Percentiles rank a stretch among this genome's conserved stretches.
phyloP scores from a whole-genome alignment of 2,888 invertebrate genomes.

The Cephus spinipes region DNA sequence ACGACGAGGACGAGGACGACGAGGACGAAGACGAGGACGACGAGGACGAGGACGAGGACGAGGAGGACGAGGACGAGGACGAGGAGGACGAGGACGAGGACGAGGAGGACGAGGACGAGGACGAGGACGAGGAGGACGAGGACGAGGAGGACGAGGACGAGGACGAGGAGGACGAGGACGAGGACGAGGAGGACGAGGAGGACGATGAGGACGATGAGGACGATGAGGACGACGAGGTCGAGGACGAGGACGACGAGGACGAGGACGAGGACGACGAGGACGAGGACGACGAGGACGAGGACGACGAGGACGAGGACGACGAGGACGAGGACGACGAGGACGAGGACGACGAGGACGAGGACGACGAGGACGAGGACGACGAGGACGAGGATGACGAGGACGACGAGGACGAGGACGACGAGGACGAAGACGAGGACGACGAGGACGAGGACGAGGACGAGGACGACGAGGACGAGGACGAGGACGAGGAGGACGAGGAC shows the following conservation, averaged over 20 bases:
- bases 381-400: too few relatives aligned
- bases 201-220: too few relatives aligned
- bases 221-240: too few relatives aligned
- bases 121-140: slow-evolving; percentile 7
- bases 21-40: too few relatives aligned
- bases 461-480: not conserved
- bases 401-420: too few relatives aligned
- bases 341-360: not conserved
- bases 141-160: not conserved
- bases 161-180: not conserved
- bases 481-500: not conserved
- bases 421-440: too few relatives aligned
- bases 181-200: too few relatives aligned
- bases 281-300: not conserved
- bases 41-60: not conserved
- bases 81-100: not conserved
- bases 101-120: not conserved
- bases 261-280: not conserved
- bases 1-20: too few relatives aligned
- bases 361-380: slow-evolving; percentile 1
- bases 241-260: not conserved
- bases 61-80: not conserved
- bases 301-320: not conserved
- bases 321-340: not conserved
- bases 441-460: slow-evolving; percentile 1